phyloP scores from a whole-genome alignment of 2,113 vertebrate genomes.

The Eurystomus gularis region DNA sequence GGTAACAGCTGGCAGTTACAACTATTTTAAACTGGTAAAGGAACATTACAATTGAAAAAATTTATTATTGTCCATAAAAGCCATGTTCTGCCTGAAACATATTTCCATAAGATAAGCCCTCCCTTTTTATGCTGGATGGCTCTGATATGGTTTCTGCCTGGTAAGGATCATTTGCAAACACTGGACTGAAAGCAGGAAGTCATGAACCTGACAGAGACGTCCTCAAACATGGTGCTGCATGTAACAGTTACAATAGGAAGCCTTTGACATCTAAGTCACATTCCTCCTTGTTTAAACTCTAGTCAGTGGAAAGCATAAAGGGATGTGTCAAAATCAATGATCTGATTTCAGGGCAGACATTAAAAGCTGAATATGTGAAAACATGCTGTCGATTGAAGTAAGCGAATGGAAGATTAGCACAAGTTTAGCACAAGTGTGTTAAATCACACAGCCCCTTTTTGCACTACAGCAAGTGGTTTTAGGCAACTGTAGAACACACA shows the following conservation, averaged over 20 bases:
- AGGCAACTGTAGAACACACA: neutral
- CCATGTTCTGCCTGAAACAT: neutral
- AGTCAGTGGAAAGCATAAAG: neutral
- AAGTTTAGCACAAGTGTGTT: neutral
- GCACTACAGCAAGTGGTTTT: neutral
- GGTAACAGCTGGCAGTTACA: neutral
- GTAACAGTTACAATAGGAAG: neutral
- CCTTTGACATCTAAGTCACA: neutral
- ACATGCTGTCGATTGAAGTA: neutral
- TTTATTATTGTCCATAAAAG: neutral
- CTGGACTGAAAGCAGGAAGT: neutral
- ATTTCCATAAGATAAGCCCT: neutral
- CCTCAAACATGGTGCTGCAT: neutral
- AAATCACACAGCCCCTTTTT: neutral
- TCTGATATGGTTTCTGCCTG: neutral
- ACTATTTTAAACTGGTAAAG: neutral
- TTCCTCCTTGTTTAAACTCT: slow-evolving; percentile 35
- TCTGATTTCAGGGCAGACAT: neutral
- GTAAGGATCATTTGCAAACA: neutral
- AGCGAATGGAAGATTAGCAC: neutral
- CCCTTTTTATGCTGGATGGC: neutral
- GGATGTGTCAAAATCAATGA: neutral
- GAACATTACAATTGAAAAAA: neutral
- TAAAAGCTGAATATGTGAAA: slow-evolving; percentile 44
- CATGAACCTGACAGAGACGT: neutral